A percentile compares a stretch with the other conserved stretches of the same genome.
These are phyloP conservation scores for Falco biarmicus DNA, from an alignment of 2,797 vertebrate species.

Conservation along the genomic window DNA sequence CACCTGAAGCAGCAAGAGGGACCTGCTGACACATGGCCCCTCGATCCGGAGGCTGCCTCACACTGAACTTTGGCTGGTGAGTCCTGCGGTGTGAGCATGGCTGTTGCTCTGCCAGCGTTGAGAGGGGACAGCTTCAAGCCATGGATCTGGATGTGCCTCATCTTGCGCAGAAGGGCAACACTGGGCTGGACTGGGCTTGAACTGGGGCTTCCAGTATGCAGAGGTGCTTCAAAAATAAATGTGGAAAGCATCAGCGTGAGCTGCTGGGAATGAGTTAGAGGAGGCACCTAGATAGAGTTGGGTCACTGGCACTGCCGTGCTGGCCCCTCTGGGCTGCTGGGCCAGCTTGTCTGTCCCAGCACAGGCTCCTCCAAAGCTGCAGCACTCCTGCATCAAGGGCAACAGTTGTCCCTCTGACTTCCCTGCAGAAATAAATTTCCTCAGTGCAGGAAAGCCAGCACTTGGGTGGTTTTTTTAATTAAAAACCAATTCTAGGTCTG, in stretches of 20 bases:
- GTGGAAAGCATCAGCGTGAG: not conserved
- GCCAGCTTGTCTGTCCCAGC: rapidly evolving
- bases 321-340: not conserved
- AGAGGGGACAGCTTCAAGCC: not conserved
- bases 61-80: not conserved
- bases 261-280: not conserved
- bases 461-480: not conserved
- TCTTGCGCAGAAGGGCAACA: not conserved
- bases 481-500: not conserved
- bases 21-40: rapidly evolving
- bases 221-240: not conserved
- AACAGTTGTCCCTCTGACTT: not conserved
- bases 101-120: not conserved
- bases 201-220: not conserved
- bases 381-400: not conserved
- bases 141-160: not conserved
- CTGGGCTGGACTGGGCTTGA: not conserved
- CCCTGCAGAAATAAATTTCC: not conserved
- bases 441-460: not conserved
- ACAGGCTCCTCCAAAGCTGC: not conserved
- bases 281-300: rapidly evolving
- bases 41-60: rapidly evolving
- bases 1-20: rapidly evolving
- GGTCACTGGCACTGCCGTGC: not conserved
- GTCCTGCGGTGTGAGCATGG: not conserved